phyloP scores from a whole-genome alignment of 2,113 vertebrate species.

The Theristicus caerulescens region DNA sequence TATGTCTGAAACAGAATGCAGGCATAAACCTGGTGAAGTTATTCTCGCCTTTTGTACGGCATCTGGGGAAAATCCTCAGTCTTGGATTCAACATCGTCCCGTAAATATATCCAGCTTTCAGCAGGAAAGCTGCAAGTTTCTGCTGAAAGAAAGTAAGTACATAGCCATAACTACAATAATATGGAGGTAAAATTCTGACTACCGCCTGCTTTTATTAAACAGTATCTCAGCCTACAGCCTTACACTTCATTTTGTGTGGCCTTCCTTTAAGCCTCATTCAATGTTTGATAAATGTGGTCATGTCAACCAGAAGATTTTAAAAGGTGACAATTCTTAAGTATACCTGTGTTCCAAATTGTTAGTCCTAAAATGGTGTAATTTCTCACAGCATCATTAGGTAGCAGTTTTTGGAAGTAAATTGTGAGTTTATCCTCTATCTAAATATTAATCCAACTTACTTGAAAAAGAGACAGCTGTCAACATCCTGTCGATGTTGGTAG shows the following conservation, averaged over 20 bases:
- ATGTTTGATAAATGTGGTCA: not conserved
- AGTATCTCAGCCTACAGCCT: not conserved
- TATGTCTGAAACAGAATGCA: not conserved
- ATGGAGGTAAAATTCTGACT: not conserved
- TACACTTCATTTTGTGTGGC: not conserved
- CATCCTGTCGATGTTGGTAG: not conserved
- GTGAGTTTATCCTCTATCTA: not conserved
- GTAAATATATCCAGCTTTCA: not conserved
- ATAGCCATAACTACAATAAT: not conserved
- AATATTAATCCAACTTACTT: not conserved
- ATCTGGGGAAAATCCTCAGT: not conserved
- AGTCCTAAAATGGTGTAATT: not conserved
- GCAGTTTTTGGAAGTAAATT: not conserved
- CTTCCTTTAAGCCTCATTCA: not conserved
- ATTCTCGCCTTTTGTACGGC: rapidly evolving
- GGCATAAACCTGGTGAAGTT: not conserved
- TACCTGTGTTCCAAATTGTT: not conserved
- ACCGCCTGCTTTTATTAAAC: not conserved
- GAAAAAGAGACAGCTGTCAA: not conserved
- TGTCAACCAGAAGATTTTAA: not conserved
- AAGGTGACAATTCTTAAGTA: not conserved
- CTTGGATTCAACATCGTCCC: not conserved
- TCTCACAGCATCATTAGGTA: not conserved
- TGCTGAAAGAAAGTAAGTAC: not conserved
- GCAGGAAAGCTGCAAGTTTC: not conserved